These are phyloP conservation scores for Fukomys damarensis DNA, from an alignment of 2,113 vertebrate genomes.

Conservation along the genomic window DNA sequence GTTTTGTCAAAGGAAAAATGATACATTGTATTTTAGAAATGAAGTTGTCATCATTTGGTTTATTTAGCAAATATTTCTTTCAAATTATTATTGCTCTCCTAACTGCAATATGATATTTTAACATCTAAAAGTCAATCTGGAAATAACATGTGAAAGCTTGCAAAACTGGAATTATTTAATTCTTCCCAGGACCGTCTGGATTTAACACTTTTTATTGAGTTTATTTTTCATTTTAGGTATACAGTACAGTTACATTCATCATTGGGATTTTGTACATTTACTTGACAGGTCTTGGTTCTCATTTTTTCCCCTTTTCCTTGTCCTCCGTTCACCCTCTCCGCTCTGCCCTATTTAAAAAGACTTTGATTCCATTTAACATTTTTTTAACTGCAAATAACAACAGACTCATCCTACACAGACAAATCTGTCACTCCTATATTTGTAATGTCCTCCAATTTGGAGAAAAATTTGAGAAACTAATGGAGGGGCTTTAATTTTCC, in stretches of 20 bases:
- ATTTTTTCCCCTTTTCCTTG: too few species aligned
- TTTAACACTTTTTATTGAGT: neutral
- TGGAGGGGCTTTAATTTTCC: neutral
- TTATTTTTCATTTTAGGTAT: too few species aligned
- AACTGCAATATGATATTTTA: neutral
- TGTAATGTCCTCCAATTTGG: neutral
- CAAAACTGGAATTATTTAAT: neutral
- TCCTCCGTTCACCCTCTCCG: too few species aligned
- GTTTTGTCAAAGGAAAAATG: neutral
- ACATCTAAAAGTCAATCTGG: neutral
- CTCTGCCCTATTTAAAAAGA: too few species aligned
- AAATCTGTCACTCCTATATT: neutral
- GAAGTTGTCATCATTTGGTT: neutral
- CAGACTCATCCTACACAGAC: neutral
- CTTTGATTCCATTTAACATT: too few species aligned
- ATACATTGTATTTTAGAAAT: neutral
- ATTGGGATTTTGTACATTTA: too few species aligned
- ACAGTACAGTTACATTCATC: too few species aligned
- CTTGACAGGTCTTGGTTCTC: too few species aligned
- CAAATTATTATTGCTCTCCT: neutral
- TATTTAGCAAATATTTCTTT: neutral
- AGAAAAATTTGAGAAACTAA: neutral
- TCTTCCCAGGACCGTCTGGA: neutral
- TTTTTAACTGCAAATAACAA: neutral
- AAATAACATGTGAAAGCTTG: neutral